A percentile compares a stretch with the other conserved stretches of the same genome.
phyloP scores from a whole-genome alignment of 2,888 invertebrate genomes.

The Podotricha telesiphe region DNA sequence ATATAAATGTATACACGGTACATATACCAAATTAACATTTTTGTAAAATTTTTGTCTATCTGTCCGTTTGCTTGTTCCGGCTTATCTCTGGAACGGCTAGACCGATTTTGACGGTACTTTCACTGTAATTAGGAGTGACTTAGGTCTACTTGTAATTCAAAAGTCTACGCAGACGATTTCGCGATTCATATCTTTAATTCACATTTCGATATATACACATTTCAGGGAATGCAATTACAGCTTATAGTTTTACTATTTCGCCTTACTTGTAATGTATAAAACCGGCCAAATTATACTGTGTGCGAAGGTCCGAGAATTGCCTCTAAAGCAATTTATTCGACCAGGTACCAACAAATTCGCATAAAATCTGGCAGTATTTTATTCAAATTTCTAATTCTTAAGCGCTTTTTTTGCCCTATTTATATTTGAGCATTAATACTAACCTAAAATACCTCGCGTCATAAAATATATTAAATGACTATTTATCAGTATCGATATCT shows the following conservation, averaged over 20 bases:
- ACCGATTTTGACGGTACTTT: too few relatives aligned
- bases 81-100: too few relatives aligned
- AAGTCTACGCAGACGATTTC: too few relatives aligned
- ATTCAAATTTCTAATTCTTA: slow-evolving; percentile 4
- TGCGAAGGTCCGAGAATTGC: background rate
- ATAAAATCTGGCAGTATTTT: background rate
- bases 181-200: too few relatives aligned
- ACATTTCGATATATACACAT: too few relatives aligned
- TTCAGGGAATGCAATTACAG: background rate
- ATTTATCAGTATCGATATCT: slow-evolving; percentile 28
- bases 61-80: too few relatives aligned
- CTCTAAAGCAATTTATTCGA: slow-evolving; percentile 8
- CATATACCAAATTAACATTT: too few relatives aligned
- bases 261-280: background rate
- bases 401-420: slow-evolving; percentile 10
- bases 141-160: too few relatives aligned
- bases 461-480: slow-evolving; percentile 29
- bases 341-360: background rate
- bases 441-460: slow-evolving; percentile 18
- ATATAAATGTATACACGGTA: too few relatives aligned
- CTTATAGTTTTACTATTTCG: slow-evolving; percentile 1
- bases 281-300: slow-evolving; percentile 14
- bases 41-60: too few relatives aligned
- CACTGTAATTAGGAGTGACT: too few relatives aligned
- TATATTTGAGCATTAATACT: slow-evolving; percentile 15